Conservation (phyloP, 2,113 vertebrate genomes). For the Python bivittatus region DNA sequence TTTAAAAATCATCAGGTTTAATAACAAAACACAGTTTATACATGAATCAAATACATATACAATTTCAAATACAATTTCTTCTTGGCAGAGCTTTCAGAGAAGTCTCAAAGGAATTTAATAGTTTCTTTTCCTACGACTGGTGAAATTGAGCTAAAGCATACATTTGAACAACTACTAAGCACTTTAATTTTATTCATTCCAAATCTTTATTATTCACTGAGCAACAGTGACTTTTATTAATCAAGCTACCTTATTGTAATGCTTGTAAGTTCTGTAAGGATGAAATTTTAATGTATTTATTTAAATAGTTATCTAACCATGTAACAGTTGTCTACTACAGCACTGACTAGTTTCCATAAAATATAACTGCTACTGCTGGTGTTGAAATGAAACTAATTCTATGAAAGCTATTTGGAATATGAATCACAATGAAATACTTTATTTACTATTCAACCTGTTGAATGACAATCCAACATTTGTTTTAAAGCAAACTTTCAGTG, state of each 20-base stretch:
- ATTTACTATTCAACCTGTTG: background rate
- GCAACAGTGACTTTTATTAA: background rate
- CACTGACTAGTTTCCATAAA: background rate
- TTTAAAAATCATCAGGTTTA: background rate
- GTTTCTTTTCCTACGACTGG: background rate
- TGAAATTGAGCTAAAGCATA: background rate
- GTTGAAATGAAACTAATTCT: background rate
- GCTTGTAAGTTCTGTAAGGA: background rate
- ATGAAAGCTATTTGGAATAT: background rate
- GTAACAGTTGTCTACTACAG: background rate
- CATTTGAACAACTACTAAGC: background rate
- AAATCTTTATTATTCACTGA: background rate
- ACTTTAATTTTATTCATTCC: background rate
- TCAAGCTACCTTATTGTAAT: background rate
- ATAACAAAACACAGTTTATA: background rate
- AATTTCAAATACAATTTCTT: background rate
- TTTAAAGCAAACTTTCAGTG: background rate
- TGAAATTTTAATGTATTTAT: background rate
- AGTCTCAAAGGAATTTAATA: background rate
- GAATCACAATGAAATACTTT: background rate
- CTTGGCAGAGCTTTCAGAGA: background rate
- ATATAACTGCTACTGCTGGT: background rate
- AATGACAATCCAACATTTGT: background rate
- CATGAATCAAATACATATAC: background rate
- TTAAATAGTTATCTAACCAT: background rate